Base-by-base conservation (phyloP, 2,888 invertebrate species). In the Aphrophora alni region DNA sequence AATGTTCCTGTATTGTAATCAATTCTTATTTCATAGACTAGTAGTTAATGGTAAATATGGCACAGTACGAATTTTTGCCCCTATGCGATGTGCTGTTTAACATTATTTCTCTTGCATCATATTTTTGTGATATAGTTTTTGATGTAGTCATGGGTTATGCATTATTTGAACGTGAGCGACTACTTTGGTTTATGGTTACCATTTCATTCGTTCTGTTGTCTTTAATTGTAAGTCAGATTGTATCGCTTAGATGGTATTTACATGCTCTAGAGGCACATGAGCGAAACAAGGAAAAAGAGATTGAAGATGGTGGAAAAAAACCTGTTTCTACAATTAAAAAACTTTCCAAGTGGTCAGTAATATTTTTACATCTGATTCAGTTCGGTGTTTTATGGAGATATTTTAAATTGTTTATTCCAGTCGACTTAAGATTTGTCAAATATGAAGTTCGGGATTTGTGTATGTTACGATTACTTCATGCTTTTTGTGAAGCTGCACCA, bases 41-140 rank as follows among this genome's bases (percentile, higher is more conserved):
- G 21, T 59, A 21, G 4, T 59, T 59, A 59, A 59, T 59, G 12
- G 59, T 59, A 70, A 68, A 74, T 76, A 81, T 81, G 81, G 83
- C 81, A 78, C 85, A 85, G 74, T 84, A 86, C 86, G 96, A 97
- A 91, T 96, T 96, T 89, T 91, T 97, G 89, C 96, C 96, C 85
- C 91, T 97, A 88, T 97, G 97, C 91, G 97, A 97, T 90, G 94
- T 96, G 84, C 90, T 97, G 74, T 97, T 97, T 91, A 97, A 97
- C 89, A 95, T 97, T 88, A 95, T 96, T 86, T 96, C 96, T 74
- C 90, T 97, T 85, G 95, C 95, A 81, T 95, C 95, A 27, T 96
- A 97, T 88, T 97, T 97, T 89, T 96, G 96, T 90, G 96, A 96
- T 90, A 93, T 96, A 83, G 95, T 96, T 8, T 97, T 97, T 88